Base-by-base conservation (phyloP, 2,888 invertebrate genomes). In the Tholera decimalis region DNA sequence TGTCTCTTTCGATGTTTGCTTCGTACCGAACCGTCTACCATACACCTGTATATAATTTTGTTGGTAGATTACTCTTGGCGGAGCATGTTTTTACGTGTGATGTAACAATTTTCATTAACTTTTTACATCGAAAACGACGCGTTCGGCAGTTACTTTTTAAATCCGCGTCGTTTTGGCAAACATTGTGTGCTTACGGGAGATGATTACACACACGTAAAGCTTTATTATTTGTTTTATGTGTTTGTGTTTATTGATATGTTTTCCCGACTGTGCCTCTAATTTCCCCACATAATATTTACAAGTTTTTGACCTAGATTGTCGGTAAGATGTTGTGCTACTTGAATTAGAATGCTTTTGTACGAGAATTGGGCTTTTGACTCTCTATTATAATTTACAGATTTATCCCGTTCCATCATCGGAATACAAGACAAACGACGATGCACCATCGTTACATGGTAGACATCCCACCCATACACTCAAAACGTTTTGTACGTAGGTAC, bases 1-100 rank as follows among this genome's bases (percentile, higher is more conserved):
- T 58, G 50, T 71, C 74, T 70, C 82, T 81, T 60, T 80, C 73
- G 59, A 65, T 88, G 82, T 88, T 86, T 85, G 71, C 85, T 79
- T 82, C 77, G 68, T 79, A 51, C 68, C 71, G 49, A 78, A 61
- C 65, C 72, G 69, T 75, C 24, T 50, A 18, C 46, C 49, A 20
- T 58, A 61, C 49, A 70, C 60, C 50, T 77, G 78, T 75, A 83
- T 79, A 84, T 85, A 85, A 85, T 84, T 85, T 83, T 83, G 80
- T 81, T 75, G 80, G 76, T 79, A 77, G 83, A 86, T 86, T 79
- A 73, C 70, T 54, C 59, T 35, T 46, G 24, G 46, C 50, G 50
- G 57, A 61, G 72, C 67, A 73, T 76, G 82, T 86, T 81, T 83
- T 83, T 76, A 82, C 79, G 79, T 78, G 73, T 77, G 80, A 77